Base-by-base conservation (phyloP, 2,797 vertebrate genomes). In the Oreochromis mossambicus region DNA sequence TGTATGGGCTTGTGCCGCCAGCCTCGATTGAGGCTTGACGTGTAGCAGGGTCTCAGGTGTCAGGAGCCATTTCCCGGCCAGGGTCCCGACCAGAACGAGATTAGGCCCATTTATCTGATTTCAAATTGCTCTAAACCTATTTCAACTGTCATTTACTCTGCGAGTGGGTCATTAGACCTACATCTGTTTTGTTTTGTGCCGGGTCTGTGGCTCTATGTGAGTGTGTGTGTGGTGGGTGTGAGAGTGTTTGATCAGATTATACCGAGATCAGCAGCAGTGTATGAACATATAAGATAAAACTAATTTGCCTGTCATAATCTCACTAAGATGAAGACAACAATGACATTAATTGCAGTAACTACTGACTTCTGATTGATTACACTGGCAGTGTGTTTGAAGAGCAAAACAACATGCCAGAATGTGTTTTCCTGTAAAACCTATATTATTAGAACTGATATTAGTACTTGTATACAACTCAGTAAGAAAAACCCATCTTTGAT, bases 31-130 rank as follows among this genome's bases (percentile, higher is more conserved):
- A 95, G 93, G 93, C 90, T 91, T 94, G 94, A 95, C 94, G 88
- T 94, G 93, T 83, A 73, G 90, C 93, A 92, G 94, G 94, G 94
- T 96, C 96, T 96, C 96, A 96, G 96, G 96, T 96, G 96, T 96
- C 94, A 94, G 93, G 80, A 91, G 91, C 92, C 94, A 93, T 96
- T 96, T 96, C 94, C 94, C 84, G 68, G 92, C 88, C 93, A 94
- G 95, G 94, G 93, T 94, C 95, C 93, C 79, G 24, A 91, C 88
- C 92, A 91, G 92, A 95, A 95, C 90, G 34, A 96, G 95, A 96
- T 97, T 97, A 97, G 95, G 93, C 92, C 94, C 95, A 96, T 96
- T 96, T 95, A 96, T 96, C 96, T 96, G 95, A 92, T 95, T 95
- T 93, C 92, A 93, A 92, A 95, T 95, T 95, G 95, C 89, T 83